phyloP scores from a whole-genome alignment of 2,797 vertebrate genomes.

The Apogon talboti region DNA sequence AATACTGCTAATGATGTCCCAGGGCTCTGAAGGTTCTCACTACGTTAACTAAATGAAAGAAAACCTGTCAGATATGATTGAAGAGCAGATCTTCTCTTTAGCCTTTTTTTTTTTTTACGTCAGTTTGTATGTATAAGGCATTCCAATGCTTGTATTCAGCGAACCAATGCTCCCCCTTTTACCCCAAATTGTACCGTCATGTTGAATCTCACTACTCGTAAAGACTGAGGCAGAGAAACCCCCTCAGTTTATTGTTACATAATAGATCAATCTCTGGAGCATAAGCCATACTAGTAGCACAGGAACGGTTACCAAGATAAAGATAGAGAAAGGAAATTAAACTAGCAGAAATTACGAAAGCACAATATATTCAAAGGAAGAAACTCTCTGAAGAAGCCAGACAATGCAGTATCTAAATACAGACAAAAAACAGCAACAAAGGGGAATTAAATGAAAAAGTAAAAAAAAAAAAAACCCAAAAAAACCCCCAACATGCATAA shows the following conservation, averaged over 20 bases:
- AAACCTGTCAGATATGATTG: constrained; percentile 14
- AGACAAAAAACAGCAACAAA: neutral
- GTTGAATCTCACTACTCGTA: neutral
- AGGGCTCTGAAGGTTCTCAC: constrained; percentile 25
- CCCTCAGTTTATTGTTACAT: neutral
- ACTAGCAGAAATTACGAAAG: neutral
- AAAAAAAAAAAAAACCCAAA: too few species aligned
- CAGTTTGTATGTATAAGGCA: neutral
- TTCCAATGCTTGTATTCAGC: neutral
- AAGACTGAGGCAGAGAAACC: neutral
- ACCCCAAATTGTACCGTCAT: neutral
- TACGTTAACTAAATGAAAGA: constrained; percentile 26
- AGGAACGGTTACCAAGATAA: neutral
- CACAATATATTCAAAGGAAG: neutral
- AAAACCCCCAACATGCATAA: too few species aligned
- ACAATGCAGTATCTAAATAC: neutral
- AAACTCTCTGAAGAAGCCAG: neutral
- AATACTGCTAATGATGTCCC: constrained; percentile 36
- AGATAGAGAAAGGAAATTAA: neutral
- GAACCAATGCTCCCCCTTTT: neutral
- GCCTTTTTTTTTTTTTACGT: constrained; percentile 3
- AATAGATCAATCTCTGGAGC: neutral
- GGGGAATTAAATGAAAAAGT: neutral
- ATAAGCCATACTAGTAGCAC: constrained; percentile 1
- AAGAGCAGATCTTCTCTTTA: constrained; percentile 17